Percentiles rank a stretch among this genome's conserved stretches.
Conservation (phyloP, 2,888 invertebrate species). For the Lomographa bimaculata region DNA sequence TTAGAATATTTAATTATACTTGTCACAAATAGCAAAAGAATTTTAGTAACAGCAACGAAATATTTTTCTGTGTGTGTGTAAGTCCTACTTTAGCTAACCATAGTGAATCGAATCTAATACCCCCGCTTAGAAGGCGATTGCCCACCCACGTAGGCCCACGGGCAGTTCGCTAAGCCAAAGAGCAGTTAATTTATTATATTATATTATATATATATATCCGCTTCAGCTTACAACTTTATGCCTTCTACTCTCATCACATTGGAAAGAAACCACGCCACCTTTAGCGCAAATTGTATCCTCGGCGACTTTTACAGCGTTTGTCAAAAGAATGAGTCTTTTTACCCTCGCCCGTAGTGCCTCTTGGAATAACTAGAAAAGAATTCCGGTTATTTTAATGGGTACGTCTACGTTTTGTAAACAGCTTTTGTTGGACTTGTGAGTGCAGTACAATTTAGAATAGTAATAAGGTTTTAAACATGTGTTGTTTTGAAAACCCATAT, state of each 20-base stretch:
- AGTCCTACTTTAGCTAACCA: too few species aligned
- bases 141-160: too few species aligned
- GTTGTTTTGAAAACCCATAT: too few species aligned
- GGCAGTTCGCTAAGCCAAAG: too few species aligned
- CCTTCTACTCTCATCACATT: slow-evolving; percentile 32
- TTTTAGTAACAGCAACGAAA: too few species aligned
- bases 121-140: too few species aligned
- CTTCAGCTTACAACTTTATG: slow-evolving; percentile 25
- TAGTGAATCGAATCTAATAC: too few species aligned
- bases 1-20: too few species aligned
- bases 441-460: background rate
- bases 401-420: slow-evolving; percentile 10
- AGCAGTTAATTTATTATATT: too few species aligned
- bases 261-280: slow-evolving; percentile 47
- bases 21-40: too few species aligned
- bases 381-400: slow-evolving; percentile 19
- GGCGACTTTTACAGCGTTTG: slow-evolving; percentile 52
- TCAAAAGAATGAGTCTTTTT: slow-evolving; percentile 70
- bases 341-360: slow-evolving; percentile 32
- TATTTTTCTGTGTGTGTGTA: too few species aligned
- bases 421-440: too few species aligned
- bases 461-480: background rate
- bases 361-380: slow-evolving; percentile 20
- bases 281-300: slow-evolving; percentile 66
- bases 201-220: background rate